phyloP scores from a whole-genome alignment of 2,113 vertebrate genomes.

The Narcine bancroftii region DNA sequence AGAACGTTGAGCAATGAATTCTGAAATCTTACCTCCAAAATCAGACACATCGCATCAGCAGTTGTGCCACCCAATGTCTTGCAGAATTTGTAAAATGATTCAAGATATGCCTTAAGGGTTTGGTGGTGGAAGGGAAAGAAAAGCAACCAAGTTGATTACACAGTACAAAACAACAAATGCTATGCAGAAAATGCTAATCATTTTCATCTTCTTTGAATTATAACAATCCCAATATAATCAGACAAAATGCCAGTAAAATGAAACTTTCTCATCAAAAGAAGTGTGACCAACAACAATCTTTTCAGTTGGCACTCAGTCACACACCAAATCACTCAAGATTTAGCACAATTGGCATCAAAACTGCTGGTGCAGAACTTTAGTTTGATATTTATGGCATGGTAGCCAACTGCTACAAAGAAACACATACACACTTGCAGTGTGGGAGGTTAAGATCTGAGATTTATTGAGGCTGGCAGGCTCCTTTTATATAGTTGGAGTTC shows the following conservation, averaged over 20 bases:
- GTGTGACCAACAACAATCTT: background rate
- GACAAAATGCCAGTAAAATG: background rate
- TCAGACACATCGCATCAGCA: slow-evolving; percentile 92
- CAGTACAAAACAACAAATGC: background rate
- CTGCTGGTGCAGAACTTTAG: background rate
- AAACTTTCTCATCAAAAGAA: background rate
- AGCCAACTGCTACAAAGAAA: too few species aligned
- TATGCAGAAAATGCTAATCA: background rate
- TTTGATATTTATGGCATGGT: background rate
- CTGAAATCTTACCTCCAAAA: slow-evolving; percentile 76
- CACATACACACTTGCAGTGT: too few species aligned
- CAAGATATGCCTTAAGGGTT: slow-evolving; percentile 68
- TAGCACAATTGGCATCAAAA: background rate
- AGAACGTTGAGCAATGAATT: background rate
- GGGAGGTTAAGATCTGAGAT: too few species aligned
- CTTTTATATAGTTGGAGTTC: too few species aligned
- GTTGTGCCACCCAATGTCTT: slow-evolving; percentile 87
- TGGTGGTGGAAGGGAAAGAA: slow-evolving; percentile 49
- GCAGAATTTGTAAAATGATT: slow-evolving; percentile 97
- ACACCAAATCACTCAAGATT: background rate
- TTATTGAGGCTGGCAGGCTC: too few species aligned
- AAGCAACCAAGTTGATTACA: slow-evolving; percentile 6
- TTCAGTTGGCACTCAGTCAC: background rate
- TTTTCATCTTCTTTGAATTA: background rate
- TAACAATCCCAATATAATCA: background rate